Evolutionary conservation across 1,140 invertebrate species (phyloP).

Genomic region (Eumaeus atala): DNA sequence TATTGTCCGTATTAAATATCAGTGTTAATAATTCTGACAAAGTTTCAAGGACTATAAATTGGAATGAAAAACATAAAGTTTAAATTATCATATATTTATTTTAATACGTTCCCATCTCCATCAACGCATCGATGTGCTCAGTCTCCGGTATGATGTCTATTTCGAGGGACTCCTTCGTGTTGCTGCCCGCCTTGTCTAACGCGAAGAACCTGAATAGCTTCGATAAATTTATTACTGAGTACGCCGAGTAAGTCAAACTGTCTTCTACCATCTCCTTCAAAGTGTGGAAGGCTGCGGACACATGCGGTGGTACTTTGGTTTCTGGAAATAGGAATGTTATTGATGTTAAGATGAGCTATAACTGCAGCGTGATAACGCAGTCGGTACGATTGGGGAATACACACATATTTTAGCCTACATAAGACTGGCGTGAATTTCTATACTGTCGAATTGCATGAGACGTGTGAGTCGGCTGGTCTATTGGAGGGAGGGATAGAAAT

Average conservation of each 20-base stretch:
- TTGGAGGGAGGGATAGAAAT: too few relatives aligned
- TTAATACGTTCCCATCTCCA: constrained; percentile 58
- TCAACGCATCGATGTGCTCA: constrained; percentile 61
- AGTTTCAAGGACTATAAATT: too few relatives aligned
- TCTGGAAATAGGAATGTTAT: constrained; percentile 47
- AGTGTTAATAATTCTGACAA: too few relatives aligned
- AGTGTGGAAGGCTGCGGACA: constrained; percentile 72
- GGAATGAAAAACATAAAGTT: constrained; percentile 1
- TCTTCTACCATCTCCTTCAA: constrained; percentile 78
- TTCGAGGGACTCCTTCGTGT: constrained; percentile 53
- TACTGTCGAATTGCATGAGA: too few relatives aligned
- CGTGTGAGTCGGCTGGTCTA: too few relatives aligned
- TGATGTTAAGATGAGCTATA: neutral
- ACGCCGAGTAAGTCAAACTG: constrained; percentile 77
- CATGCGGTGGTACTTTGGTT: constrained; percentile 57
- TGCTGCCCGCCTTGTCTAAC: constrained; percentile 41
- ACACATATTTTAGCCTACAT: too few relatives aligned
- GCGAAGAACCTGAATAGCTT: constrained; percentile 74
- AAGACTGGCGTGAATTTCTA: too few relatives aligned
- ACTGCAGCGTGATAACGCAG: too few relatives aligned
- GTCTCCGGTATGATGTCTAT: constrained; percentile 65
- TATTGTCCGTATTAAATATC: too few relatives aligned
- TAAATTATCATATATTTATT: constrained; percentile 15
- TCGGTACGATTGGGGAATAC: too few relatives aligned
- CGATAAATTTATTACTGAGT: constrained; percentile 79